Evolutionary conservation across 2,797 vertebrate species (phyloP).

Genomic region (Rousettus madagascariensis): DNA sequence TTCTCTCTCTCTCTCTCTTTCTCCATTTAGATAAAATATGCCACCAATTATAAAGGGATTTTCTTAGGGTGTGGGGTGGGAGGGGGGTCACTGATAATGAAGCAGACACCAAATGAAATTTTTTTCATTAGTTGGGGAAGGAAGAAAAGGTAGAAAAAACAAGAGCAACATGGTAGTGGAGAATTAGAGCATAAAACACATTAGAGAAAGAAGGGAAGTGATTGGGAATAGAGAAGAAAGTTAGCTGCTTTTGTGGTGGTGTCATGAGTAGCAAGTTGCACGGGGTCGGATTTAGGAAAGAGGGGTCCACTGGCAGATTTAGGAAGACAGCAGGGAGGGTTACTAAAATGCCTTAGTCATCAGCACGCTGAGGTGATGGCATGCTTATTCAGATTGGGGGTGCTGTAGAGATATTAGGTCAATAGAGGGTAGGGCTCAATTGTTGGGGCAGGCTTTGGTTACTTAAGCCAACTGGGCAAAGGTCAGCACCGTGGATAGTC

Average conservation of each 20-base stretch:
- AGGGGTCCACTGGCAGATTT: not conserved
- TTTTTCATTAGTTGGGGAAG: not conserved
- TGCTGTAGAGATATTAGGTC: not conserved
- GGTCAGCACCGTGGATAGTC: constrained; percentile 33
- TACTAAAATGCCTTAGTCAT: not conserved
- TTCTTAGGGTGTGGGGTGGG: not conserved
- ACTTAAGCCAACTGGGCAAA: not conserved
- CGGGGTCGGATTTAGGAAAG: not conserved
- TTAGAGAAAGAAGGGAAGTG: not conserved
- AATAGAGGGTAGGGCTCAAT: not conserved
- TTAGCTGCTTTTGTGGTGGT: not conserved
- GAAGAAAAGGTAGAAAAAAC: not conserved
- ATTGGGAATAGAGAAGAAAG: not conserved
- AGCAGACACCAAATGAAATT: not conserved
- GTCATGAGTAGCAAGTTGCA: not conserved
- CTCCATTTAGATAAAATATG: not conserved
- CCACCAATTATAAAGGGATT: not conserved
- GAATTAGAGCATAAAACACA: not conserved
- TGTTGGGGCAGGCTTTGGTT: not conserved
- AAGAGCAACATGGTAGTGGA: not conserved
- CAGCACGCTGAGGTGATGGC: not conserved
- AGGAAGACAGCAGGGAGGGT: not conserved
- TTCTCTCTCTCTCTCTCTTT: too few relatives aligned
- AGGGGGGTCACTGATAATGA: not conserved
- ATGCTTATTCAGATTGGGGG: not conserved